phyloP scores from a whole-genome alignment of 2,888 invertebrate genomes.

The Brenthis daphne region DNA sequence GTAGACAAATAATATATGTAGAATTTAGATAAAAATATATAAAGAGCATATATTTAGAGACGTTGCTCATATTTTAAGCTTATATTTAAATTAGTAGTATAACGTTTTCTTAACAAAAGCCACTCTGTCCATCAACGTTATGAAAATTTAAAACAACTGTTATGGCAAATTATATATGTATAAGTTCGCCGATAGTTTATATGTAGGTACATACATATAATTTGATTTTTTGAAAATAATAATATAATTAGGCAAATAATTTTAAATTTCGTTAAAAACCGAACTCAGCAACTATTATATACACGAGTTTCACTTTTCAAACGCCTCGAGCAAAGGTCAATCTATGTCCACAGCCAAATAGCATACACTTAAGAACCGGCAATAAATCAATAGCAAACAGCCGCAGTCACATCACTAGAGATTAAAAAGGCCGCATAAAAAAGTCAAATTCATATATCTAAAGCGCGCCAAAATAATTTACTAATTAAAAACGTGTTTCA shows the following conservation, averaged over 20 bases:
- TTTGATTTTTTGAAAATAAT: not conserved
- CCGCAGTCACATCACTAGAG: conserved; percentile 37
- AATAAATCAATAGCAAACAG: conserved; percentile 34
- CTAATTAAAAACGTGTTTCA: not conserved
- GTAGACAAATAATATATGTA: no score
- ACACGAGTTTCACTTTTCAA: conserved; percentile 3
- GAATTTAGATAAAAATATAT: no score
- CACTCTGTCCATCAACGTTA: no score
- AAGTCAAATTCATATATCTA: not conserved
- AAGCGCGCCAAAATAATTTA: conserved; percentile 21
- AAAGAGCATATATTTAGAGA: no score
- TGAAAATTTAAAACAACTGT: no score
- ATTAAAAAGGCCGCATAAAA: conserved; percentile 28
- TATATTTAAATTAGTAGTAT: no score
- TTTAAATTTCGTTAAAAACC: not conserved
- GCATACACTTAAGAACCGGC: conserved; percentile 29
- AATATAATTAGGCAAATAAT: not conserved
- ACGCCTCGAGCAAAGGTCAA: conserved; percentile 3
- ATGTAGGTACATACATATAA: no score
- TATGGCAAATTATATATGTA: no score
- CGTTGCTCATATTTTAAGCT: no score
- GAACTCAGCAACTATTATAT: not conserved
- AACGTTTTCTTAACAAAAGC: no score
- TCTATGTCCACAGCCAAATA: conserved; percentile 15
- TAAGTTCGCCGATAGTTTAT: no score